Percentiles rank a stretch among this genome's conserved stretches.
Evolutionary conservation across 1,140 invertebrate genomes (phyloP).

Genomic region (Drosophila ogumai): DNA sequence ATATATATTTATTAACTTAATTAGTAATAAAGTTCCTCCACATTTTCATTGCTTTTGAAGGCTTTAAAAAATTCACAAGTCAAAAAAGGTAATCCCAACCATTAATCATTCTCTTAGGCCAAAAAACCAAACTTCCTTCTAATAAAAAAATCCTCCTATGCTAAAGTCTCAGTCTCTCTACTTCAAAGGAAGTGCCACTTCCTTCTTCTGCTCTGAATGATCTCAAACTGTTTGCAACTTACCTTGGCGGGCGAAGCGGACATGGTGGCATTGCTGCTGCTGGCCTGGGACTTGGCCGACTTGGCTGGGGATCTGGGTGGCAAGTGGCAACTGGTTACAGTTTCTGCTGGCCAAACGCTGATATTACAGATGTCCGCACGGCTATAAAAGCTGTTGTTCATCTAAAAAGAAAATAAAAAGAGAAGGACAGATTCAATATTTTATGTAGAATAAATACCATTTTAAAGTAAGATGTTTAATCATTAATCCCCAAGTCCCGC

Average conservation of each 20-base stretch:
- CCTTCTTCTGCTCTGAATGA: slow-evolving; percentile 7
- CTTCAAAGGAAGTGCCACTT: slow-evolving; percentile 10
- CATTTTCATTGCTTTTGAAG: not conserved
- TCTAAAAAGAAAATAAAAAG: slow-evolving; percentile 13
- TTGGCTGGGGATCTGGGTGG: slow-evolving; percentile 74
- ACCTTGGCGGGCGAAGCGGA: slow-evolving; percentile 71
- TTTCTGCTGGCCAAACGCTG: slow-evolving; percentile 59
- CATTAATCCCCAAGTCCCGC: not conserved
- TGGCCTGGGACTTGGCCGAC: slow-evolving; percentile 67
- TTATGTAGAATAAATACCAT: not conserved
- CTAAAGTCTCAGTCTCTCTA: slow-evolving; percentile 13
- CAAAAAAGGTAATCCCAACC: not conserved
- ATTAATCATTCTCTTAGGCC: slow-evolving; percentile 1
- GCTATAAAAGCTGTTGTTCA: slow-evolving; percentile 59
- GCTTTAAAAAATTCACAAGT: not conserved
- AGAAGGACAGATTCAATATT: not conserved
- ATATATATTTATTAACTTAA: not conserved
- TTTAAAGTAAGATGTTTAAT: not conserved
- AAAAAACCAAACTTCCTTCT: not conserved
- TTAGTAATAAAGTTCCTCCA: no score
- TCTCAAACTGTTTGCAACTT: slow-evolving; percentile 24
- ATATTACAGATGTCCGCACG: slow-evolving; percentile 78
- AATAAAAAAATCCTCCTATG: not conserved
- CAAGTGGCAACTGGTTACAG: slow-evolving; percentile 56
- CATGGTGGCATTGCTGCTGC: slow-evolving; percentile 77